Percentiles rank a stretch among this genome's conserved stretches.
These are phyloP conservation scores for Alitta virens DNA, from an alignment of 2,888 invertebrate species.

Conservation along the genomic window DNA sequence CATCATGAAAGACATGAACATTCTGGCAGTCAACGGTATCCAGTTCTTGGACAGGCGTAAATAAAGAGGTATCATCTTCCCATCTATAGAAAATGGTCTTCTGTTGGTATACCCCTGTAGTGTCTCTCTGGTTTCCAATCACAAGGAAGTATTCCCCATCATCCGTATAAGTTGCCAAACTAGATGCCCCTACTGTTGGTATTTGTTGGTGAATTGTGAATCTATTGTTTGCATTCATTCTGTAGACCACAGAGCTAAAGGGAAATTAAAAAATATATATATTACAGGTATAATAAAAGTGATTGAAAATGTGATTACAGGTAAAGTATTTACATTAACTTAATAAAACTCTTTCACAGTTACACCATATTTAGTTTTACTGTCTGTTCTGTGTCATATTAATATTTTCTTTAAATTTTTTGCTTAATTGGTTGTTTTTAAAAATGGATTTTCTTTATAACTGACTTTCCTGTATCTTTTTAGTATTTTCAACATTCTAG, in stretches of 20 bases:
- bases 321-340: too few species aligned
- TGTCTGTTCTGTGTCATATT: too few species aligned
- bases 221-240: slow-evolving; percentile 33
- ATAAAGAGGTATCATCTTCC: slow-evolving; percentile 36
- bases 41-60: slow-evolving; percentile 40
- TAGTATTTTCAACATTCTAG: too few species aligned
- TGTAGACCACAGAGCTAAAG: slow-evolving; percentile 49
- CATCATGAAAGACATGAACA: slow-evolving; percentile 19
- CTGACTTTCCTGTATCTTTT: too few species aligned
- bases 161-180: slow-evolving; percentile 34
- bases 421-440: too few species aligned
- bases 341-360: too few species aligned
- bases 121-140: slow-evolving; percentile 45
- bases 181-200: slow-evolving; percentile 41
- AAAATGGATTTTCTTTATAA: too few species aligned
- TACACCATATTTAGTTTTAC: too few species aligned
- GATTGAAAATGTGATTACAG: too few species aligned
- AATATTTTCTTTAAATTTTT: too few species aligned
- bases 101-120: slow-evolving; percentile 31
- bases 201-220: slow-evolving; percentile 47
- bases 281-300: neutral
- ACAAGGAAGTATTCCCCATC: slow-evolving; percentile 36
- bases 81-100: slow-evolving; percentile 44
- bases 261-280: slow-evolving; percentile 11
- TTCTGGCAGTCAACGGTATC: slow-evolving; percentile 34